Evolutionary conservation across 2,888 invertebrate species (phyloP).

Genomic region (Euzophera pinguis): DNA sequence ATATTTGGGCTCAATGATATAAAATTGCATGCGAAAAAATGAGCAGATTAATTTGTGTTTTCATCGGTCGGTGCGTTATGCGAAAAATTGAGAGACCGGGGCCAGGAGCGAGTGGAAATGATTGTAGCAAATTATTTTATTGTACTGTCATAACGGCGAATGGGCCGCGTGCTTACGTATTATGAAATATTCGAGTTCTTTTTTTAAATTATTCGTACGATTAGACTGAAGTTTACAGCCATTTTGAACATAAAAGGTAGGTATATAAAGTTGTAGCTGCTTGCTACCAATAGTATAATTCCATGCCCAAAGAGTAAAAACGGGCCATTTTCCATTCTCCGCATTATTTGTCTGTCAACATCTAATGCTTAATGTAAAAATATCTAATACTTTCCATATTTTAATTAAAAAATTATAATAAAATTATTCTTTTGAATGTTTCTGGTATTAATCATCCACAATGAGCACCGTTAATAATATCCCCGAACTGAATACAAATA

Average conservation of each 20-base stretch:
- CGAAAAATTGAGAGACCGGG: slow-evolving; percentile 73
- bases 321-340: no score
- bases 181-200: slow-evolving; percentile 15
- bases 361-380: no score
- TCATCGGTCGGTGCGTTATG: slow-evolving; percentile 74
- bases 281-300: no score
- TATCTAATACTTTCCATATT: no score
- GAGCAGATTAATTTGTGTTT: slow-evolving; percentile 78
- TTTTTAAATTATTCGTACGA: background rate
- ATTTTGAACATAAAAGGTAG: no score
- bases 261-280: no score
- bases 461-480: slow-evolving; percentile 19
- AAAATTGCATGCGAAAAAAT: slow-evolving; percentile 77
- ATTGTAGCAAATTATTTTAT: slow-evolving; percentile 62
- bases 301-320: no score
- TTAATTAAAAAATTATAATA: background rate
- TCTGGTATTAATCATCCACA: background rate
- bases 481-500: slow-evolving; percentile 17
- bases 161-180: slow-evolving; percentile 33
- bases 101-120: slow-evolving; percentile 65
- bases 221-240: no score
- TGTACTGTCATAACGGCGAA: slow-evolving; percentile 56
- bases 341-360: no score
- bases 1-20: slow-evolving; percentile 73
- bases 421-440: background rate